Evolutionary conservation across 2,888 invertebrate species (phyloP).

Genomic region (Mechanitis mazaeus): DNA sequence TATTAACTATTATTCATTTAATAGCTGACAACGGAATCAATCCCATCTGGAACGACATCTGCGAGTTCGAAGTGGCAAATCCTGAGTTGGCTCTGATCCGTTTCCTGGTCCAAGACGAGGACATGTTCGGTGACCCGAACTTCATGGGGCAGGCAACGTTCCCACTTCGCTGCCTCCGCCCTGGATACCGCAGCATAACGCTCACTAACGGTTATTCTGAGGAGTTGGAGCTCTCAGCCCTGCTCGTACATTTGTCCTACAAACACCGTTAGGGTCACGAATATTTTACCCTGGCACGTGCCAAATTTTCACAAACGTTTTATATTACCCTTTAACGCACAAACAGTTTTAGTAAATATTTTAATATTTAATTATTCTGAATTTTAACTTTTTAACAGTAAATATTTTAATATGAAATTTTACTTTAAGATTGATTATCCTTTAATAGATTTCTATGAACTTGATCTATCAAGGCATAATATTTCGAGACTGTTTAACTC

Average conservation of each 20-base stretch:
- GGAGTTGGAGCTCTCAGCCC: slow-evolving; percentile 92
- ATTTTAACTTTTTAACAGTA: too few relatives aligned
- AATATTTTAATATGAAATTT: too few relatives aligned
- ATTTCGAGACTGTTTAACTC: too few relatives aligned
- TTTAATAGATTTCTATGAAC: too few relatives aligned
- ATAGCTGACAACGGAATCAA: slow-evolving; percentile 95
- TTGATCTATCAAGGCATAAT: too few relatives aligned
- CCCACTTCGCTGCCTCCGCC: slow-evolving; percentile 87
- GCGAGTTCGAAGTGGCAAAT: slow-evolving; percentile 88
- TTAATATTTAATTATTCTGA: too few relatives aligned
- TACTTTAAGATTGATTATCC: too few relatives aligned
- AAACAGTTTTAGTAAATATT: too few relatives aligned
- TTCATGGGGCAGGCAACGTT: slow-evolving; percentile 97
- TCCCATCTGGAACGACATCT: slow-evolving; percentile 93
- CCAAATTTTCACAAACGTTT: too few relatives aligned
- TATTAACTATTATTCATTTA: not conserved
- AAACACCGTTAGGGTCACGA: slow-evolving; percentile 25
- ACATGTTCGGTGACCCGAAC: slow-evolving; percentile 97
- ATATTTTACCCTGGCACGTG: too few relatives aligned
- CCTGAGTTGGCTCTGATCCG: slow-evolving; percentile 90
- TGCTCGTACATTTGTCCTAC: slow-evolving; percentile 82
- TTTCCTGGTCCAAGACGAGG: slow-evolving; percentile 95
- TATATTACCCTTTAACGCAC: too few relatives aligned
- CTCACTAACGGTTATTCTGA: slow-evolving; percentile 94
- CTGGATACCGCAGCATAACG: slow-evolving; percentile 94